Conservation (phyloP, 2,113 vertebrate species). For the Nibea albiflora region DNA sequence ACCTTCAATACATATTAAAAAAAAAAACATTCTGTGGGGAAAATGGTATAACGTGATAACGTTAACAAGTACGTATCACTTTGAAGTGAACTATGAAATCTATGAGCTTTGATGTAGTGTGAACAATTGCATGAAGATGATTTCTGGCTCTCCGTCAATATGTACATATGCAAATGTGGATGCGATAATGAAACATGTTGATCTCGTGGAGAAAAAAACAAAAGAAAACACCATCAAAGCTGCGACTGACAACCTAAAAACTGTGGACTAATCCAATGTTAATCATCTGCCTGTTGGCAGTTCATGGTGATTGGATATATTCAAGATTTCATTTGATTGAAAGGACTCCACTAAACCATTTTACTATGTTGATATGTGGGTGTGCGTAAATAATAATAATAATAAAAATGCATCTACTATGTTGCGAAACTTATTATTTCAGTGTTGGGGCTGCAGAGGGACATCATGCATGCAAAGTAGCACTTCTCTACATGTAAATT, state of each 20-base stretch:
- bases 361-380: neutral
- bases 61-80: neutral
- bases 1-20: too few relatives aligned
- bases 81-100: neutral
- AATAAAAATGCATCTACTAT: neutral
- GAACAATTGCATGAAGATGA: neutral
- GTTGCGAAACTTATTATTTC: neutral
- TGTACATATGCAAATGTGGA: neutral
- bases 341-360: conserved; percentile 10
- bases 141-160: neutral
- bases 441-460: neutral
- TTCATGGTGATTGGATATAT: conserved; percentile 19
- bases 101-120: neutral
- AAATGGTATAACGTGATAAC: neutral
- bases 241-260: neutral
- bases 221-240: neutral
- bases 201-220: neutral
- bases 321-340: conserved; percentile 15
- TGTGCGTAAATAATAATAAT: conserved; percentile 34
- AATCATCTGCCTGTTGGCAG: conserved; percentile 11
- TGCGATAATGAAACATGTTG: neutral
- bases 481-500: neutral
- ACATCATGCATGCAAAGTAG: neutral
- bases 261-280: neutral
- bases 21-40: too few relatives aligned